Evolutionary conservation across 2,113 vertebrate genomes (phyloP).

Genomic region (Protomyctophum bolini): DNA sequence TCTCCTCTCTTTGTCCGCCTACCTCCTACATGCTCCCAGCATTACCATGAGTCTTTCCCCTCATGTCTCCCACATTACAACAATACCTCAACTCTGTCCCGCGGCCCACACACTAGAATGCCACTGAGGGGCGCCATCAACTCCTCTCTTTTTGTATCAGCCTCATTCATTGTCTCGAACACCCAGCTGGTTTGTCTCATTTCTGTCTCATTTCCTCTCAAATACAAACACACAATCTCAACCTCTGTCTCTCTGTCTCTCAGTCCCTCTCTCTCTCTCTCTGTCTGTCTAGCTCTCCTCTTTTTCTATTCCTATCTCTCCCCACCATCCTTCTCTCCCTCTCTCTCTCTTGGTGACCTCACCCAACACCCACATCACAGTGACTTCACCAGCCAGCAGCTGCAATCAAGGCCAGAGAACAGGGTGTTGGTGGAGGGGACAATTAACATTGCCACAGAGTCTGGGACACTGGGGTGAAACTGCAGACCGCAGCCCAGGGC

Average conservation of each 20-base stretch:
- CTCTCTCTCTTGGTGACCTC: constrained; percentile 47
- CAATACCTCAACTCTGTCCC: constrained; percentile 60
- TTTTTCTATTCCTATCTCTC: background rate
- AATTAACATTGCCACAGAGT: constrained; percentile 40
- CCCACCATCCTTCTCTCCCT: background rate
- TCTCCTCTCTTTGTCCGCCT: constrained; percentile 58
- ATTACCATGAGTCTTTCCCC: constrained; percentile 46
- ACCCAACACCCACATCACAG: constrained; percentile 57
- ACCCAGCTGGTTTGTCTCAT: constrained; percentile 24
- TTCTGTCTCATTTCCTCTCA: constrained; percentile 8
- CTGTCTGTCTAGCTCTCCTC: background rate
- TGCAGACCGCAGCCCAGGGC: background rate
- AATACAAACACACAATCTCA: constrained; percentile 31
- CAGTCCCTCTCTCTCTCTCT: background rate
- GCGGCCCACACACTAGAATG: constrained; percentile 62
- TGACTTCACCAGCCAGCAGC: constrained; percentile 63
- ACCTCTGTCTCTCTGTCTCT: constrained; percentile 3
- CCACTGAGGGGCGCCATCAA: constrained; percentile 43
- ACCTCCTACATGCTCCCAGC: constrained; percentile 57
- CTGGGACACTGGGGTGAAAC: constrained; percentile 33
- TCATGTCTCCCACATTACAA: constrained; percentile 29
- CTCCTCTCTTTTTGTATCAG: constrained; percentile 37
- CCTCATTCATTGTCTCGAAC: constrained; percentile 37
- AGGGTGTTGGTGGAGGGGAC: constrained; percentile 46
- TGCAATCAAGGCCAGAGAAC: constrained; percentile 53